Conservation (phyloP, 1,140 invertebrate genomes). For the Drosophila orena region DNA sequence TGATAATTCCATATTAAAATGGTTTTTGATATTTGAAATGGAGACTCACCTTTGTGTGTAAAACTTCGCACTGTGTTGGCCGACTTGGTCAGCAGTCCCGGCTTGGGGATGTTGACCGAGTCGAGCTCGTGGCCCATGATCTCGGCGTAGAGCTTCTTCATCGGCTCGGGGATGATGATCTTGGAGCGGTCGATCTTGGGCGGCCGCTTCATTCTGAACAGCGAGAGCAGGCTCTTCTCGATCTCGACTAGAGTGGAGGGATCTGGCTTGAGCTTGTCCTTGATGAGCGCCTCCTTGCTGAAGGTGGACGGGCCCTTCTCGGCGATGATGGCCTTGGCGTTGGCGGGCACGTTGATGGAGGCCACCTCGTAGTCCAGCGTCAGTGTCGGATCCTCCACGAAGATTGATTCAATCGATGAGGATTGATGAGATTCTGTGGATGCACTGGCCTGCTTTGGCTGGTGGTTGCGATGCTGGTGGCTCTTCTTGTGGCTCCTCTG, state of each 20-base stretch:
- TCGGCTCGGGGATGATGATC: slow-evolving; percentile 90
- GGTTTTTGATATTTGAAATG: too few relatives aligned
- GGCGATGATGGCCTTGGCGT: slow-evolving; percentile 62
- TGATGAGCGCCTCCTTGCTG: slow-evolving; percentile 77
- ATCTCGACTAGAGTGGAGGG: slow-evolving; percentile 86
- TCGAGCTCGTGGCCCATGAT: slow-evolving; percentile 87
- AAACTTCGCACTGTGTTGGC: slow-evolving; percentile 95
- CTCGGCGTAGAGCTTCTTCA: slow-evolving; percentile 91
- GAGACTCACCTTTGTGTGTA: slow-evolving; percentile 90
- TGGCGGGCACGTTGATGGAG: slow-evolving; percentile 55
- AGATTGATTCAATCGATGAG: slow-evolving; percentile 44
- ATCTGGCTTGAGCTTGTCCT: slow-evolving; percentile 80
- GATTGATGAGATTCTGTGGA: slow-evolving; percentile 43
- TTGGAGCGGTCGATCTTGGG: slow-evolving; percentile 85
- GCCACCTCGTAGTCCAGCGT: slow-evolving; percentile 48
- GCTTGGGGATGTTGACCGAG: slow-evolving; percentile 88
- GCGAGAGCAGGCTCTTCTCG: slow-evolving; percentile 89
- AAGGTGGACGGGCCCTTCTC: slow-evolving; percentile 75
- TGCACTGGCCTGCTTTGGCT: slow-evolving; percentile 16
- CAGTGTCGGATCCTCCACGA: slow-evolving; percentile 32
- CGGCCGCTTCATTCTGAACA: slow-evolving; percentile 90
- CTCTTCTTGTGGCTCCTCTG: slow-evolving; percentile 31
- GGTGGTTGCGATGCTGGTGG: slow-evolving; percentile 31
- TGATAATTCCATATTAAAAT: too few relatives aligned
- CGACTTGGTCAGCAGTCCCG: slow-evolving; percentile 88